These are phyloP conservation scores for Zaprionus africanus DNA, from an alignment of 1,140 invertebrate genomes.

Conservation along the genomic window DNA sequence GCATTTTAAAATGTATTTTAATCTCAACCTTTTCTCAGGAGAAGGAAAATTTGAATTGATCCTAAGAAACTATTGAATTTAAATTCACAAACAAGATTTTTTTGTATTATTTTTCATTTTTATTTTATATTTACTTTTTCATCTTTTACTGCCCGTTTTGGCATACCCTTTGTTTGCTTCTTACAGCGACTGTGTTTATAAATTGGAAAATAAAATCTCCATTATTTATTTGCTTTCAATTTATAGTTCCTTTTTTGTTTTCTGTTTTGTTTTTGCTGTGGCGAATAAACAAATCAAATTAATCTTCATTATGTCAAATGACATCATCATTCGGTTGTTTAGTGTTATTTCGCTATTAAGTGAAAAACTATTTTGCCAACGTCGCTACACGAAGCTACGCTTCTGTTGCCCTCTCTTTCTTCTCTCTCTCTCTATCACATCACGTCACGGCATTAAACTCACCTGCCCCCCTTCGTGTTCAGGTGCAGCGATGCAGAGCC, in stretches of 20 bases:
- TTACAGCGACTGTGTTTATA: not conserved
- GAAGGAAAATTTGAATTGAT: no score
- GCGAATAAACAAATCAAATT: slow-evolving; percentile 66
- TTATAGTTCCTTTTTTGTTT: not conserved
- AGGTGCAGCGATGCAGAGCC: slow-evolving; percentile 74
- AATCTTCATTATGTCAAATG: slow-evolving; percentile 65
- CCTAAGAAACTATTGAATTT: no score
- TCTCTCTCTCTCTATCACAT: not conserved
- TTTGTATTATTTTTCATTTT: no score
- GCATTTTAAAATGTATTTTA: not conserved
- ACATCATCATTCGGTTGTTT: slow-evolving; percentile 31
- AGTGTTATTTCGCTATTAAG: slow-evolving; percentile 19
- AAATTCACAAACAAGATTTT: no score
- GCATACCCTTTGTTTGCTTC: not conserved
- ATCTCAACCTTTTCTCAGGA: no score
- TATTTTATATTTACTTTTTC: no score
- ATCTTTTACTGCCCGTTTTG: not conserved
- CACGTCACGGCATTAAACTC: slow-evolving; percentile 8
- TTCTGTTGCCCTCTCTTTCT: not conserved
- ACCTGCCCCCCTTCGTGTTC: slow-evolving; percentile 32
- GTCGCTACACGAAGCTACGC: not conserved
- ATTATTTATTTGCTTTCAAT: slow-evolving; percentile 23
- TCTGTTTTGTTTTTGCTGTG: not conserved
- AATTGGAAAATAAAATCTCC: slow-evolving; percentile 10
- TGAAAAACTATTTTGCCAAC: slow-evolving; percentile 30